Evolutionary conservation across 2,113 vertebrate genomes (phyloP), one percentile per base, ranked within the genome.

Genomic region (Columbina picui): DNA sequence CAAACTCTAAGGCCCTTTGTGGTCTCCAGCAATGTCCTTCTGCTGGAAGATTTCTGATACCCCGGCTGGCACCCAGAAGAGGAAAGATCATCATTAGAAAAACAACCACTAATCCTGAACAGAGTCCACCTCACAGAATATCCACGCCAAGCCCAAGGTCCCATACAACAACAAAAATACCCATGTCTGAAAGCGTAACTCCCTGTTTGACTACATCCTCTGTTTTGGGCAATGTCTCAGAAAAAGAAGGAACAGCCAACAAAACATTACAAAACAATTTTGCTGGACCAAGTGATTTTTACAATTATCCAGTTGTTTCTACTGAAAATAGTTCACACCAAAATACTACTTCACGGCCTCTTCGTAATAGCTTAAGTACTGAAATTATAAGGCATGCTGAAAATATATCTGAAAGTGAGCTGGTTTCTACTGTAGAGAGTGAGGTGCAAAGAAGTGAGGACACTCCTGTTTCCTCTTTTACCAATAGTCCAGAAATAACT

Each of bases 1-100:
- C 99, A 56, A 99, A 99, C 19, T 98, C 99, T 64, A 98, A 98
- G 89, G 98, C 99, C 8, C 97, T 99, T 4, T 99, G 99, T 89
- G 99, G 98, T 60, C 98, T 99, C 78, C 99, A 99, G 96, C 99
- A 98, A 70, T 99, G 99, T 94, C 98, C 98, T 7, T 97, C 97
- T 19, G 83, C 92, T 38, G 95, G 97, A 82, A 98, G 96, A 60
- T 93, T 97, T 41, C 85, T 96, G 1, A 93, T 84, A 43, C 94
- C 79, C 27, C 82, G 76, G 34, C 81, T 94, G 73, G 93, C 90
- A 79, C 91, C 98, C 81, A 97, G 87, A 67, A 97, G 69, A 94
- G 95, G 90, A 94, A 95, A 68, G 65, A 85, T 94, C 36, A 76
- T 92, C 59, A 94, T 70, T 90, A 95, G 93, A 68, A 98, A 76